Conservation (phyloP, 37 sponge, comb jelly and placozoan species). For the Ianthella basta region DNA sequence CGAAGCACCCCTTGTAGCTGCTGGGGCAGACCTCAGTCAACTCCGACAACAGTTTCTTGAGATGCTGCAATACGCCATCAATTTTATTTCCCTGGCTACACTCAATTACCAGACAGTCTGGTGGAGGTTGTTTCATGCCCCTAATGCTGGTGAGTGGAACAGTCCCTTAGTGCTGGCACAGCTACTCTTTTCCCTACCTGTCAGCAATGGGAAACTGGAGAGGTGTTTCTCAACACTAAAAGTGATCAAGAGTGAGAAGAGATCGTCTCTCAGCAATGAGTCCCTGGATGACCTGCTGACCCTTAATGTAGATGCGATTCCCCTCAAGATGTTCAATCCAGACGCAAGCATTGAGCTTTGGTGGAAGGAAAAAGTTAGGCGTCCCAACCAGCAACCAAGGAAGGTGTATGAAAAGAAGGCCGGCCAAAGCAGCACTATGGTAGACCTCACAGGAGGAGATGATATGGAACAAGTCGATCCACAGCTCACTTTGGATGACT, state of each 20-base stretch:
- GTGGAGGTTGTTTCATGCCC: conserved; percentile 74
- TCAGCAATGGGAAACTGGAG: conserved; percentile 70
- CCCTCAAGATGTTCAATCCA: conserved; percentile 44
- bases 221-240: conserved; percentile 51
- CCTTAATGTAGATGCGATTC: conserved; percentile 9
- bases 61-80: conserved; percentile 54
- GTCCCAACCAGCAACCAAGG: conserved; percentile 43
- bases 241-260: conserved; percentile 54
- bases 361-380: conserved; percentile 63
- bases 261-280: conserved; percentile 57
- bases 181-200: conserved; percentile 65
- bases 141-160: conserved; percentile 57
- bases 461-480: not conserved
- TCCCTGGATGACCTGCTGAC: conserved; percentile 61
- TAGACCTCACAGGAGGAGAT: not conserved
- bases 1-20: conserved; percentile 47
- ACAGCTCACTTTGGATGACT: conserved; percentile 20
- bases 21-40: conserved; percentile 37
- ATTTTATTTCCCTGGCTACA: conserved; percentile 67
- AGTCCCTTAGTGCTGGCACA: conserved; percentile 44
- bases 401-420: not conserved
- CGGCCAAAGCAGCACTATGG: conserved; percentile 22
- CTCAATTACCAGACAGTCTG: conserved; percentile 64
- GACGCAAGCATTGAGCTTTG: conserved; percentile 60
- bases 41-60: conserved; percentile 36